Evolutionary conservation across 2,888 invertebrate species (phyloP).

Genomic region (Microplitis manilae): DNA sequence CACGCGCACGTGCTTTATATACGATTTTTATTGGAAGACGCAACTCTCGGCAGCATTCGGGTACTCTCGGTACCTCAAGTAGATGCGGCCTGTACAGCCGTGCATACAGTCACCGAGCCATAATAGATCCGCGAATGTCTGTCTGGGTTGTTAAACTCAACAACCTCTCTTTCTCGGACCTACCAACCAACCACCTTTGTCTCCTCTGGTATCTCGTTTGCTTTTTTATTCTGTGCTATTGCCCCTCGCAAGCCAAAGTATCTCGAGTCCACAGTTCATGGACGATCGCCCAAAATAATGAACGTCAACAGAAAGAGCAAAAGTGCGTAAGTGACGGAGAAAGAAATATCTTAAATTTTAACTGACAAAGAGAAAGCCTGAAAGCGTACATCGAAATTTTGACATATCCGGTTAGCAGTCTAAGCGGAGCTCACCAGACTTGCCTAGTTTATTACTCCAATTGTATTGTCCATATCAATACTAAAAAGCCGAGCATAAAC

Average conservation of each 20-base stretch:
- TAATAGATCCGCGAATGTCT: conserved; percentile 58
- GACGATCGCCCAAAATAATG: conserved; percentile 30
- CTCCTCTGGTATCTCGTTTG: conserved; percentile 18
- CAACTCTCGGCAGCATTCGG: neutral
- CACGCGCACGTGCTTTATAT: conserved; percentile 6
- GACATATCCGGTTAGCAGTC: neutral
- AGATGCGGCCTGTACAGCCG: conserved; percentile 46
- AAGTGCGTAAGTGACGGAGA: neutral
- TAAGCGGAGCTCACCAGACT: neutral
- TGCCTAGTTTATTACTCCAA: neutral
- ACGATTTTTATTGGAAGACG: neutral
- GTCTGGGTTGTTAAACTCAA: conserved; percentile 46
- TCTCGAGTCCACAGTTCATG: conserved; percentile 20
- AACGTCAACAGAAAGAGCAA: conserved; percentile 1
- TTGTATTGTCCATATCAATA: neutral
- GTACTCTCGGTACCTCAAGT: neutral
- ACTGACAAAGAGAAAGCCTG: neutral
- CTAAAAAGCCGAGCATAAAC: neutral
- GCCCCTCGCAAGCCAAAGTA: conserved; percentile 20
- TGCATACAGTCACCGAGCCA: conserved; percentile 38
- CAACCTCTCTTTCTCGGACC: conserved; percentile 7
- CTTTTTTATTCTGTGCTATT: conserved; percentile 26
- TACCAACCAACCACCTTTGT: conserved; percentile 21
- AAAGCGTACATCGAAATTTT: neutral
- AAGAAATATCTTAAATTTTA: neutral